Evolutionary conservation across 2,113 vertebrate genomes (phyloP), one percentile per base, ranked within the genome.

Genomic region (Albula glossodonta): DNA sequence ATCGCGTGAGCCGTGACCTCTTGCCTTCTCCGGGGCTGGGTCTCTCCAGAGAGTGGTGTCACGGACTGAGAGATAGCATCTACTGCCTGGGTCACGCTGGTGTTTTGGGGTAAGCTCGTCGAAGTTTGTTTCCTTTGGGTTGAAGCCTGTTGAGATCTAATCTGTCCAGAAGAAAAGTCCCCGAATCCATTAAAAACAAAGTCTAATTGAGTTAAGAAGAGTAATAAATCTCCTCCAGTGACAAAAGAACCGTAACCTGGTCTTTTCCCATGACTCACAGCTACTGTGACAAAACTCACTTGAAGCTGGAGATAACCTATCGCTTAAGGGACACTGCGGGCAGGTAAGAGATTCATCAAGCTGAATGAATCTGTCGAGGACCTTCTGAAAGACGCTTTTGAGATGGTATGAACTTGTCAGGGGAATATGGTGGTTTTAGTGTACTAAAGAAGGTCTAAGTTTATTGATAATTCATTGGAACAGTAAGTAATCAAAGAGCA

Each of bases 111-210:
- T 41, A 88, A 53, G 15, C 25, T 77, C 77, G 51, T 86, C 49
- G 8, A 66, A 83, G 90, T 91, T 94, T 95, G 93, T 94, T 95
- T 92, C 88, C 80, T 31, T 94, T 95, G 94, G 94, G 87, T 80
- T 22, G 79, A 17, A 88, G 93, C 94, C 93, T 94, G 86, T 7
- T 5, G 10, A 88, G 90, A 94, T 94, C 84, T 83, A 91, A 94
- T 92, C 93, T 93, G 83, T 41, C 84, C 88, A 86, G 88, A 93
- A 93, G 93, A 93, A 92, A 91, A 91, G 92, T 87, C 89, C 80
- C 83, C 79, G 52, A 88, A 91, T 90, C 89, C 89, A 89, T 83
- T 86, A 87, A 91, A 95, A 91, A 80, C 63, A 83, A 84, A 85
- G 83, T 85, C 89, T 87, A 89, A 88, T 89, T 94, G 93, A 90